Base-by-base conservation (phyloP, 2,888 invertebrate species). In the Urechis unicinctus region DNA sequence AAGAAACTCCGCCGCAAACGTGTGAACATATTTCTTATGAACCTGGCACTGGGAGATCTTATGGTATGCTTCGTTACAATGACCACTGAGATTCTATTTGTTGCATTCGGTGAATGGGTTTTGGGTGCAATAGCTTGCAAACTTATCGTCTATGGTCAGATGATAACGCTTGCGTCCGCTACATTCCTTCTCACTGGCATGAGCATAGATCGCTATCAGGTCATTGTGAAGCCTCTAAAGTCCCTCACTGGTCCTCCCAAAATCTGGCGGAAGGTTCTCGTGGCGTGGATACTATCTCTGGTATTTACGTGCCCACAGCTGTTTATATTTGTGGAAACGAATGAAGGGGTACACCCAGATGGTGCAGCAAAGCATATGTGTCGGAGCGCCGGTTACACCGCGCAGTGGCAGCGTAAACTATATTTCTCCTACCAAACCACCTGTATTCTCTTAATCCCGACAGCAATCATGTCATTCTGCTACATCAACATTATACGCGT, bases 71-170 rank as follows among this genome's bases (percentile, higher is more conserved):
- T 70, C 36, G 71, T 79, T 29, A 78, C 78, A 3, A 79, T 79
- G 77, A 72, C 78, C 22, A 74, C 76, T 5, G 79, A 80, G 61
- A 71, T 80, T 28, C 61, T 79, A 17, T 74, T 78, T 56, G 71
- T 75, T 31, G 73, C 76, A 0, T 78, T 77, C 57, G 75, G 75
- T 3, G 77, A 79, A 60, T 80, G 80, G 80, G 72, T 77, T 6
- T 66, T 79, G 17, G 79, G 80, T 0, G 70, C 72, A 1, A 67
- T 68, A 6, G 69, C 74, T 25, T 79, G 79, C 66, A 79, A 79
- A 64, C 59, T 77, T 17, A 68, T 73, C 30, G 73, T 78, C 28
- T 79, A 79, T 59, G 69, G 72, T 4, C 79, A 79, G 68, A 74
- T 75, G 2, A 76, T 78, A 9, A 77, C 77, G 0, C 60, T 79